These are phyloP conservation scores for Drosophila bocki DNA, from an alignment of 1,140 invertebrate genomes.

Conservation along the genomic window DNA sequence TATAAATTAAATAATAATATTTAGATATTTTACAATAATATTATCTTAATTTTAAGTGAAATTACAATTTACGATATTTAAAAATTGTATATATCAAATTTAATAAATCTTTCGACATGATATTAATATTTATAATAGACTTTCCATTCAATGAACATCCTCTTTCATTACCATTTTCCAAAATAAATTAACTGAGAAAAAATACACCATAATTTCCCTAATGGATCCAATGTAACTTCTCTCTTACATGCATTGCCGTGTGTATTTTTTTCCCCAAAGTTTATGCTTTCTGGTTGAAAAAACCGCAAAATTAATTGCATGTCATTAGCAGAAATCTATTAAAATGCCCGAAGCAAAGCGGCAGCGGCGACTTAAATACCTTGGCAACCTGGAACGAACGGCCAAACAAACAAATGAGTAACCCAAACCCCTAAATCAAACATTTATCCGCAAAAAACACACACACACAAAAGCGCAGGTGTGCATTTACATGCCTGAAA, in stretches of 20 bases:
- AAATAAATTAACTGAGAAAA: background rate
- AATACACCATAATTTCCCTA: background rate
- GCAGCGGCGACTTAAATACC: conserved; percentile 51
- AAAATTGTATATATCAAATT: too few species aligned
- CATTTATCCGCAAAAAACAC: conserved; percentile 50
- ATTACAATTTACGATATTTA: too few species aligned
- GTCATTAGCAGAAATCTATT: conserved; percentile 72
- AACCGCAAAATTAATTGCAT: conserved; percentile 72
- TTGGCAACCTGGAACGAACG: conserved; percentile 40
- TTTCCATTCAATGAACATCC: background rate
- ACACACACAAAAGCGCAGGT: background rate
- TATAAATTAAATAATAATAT: too few species aligned
- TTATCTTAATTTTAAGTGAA: too few species aligned
- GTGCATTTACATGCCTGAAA: conserved; percentile 54
- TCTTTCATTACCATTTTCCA: too few species aligned
- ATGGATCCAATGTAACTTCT: conserved; percentile 10
- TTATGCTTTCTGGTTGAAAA: conserved; percentile 47
- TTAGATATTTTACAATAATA: too few species aligned
- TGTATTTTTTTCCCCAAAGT: background rate
- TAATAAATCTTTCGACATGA: too few species aligned
- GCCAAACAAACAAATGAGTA: conserved; percentile 24
- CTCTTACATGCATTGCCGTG: background rate
- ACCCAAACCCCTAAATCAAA: conserved; percentile 60
- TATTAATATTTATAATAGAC: too few species aligned
- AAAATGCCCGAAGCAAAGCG: conserved; percentile 38